Percentiles rank a stretch among this genome's conserved stretches.
These are phyloP conservation scores for Macroramphosus scolopax DNA, from an alignment of 2,797 vertebrate genomes.

Conservation along the genomic window DNA sequence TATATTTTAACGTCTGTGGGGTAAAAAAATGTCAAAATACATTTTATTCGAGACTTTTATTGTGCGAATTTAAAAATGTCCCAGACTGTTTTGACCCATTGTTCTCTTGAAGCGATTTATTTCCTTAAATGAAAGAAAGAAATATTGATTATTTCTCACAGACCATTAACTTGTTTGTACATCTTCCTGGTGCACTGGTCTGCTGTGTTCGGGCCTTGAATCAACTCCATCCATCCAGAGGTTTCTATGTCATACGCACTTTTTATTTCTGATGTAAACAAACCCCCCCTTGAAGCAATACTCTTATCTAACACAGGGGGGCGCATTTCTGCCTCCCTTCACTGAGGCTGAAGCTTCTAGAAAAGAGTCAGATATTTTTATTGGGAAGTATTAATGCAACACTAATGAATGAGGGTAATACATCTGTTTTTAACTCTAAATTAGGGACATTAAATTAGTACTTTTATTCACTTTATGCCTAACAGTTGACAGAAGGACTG, in stretches of 20 bases:
- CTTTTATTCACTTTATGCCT: conserved; percentile 8
- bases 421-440: not conserved
- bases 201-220: conserved; percentile 42
- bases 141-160: too few relatives aligned
- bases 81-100: too few relatives aligned
- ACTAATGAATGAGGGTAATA: conserved; percentile 1
- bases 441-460: not conserved
- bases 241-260: conserved; percentile 79
- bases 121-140: too few relatives aligned
- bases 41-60: too few relatives aligned
- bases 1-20: too few relatives aligned
- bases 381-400: conserved; percentile 12
- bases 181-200: too few relatives aligned
- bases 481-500: conserved; percentile 5
- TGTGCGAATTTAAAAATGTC: too few relatives aligned
- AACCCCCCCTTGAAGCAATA: conserved; percentile 48
- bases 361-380: conserved; percentile 9
- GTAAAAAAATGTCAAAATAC: too few relatives aligned
- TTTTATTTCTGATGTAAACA: conserved; percentile 83
- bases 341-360: not conserved
- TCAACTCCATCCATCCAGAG: conserved; percentile 59
- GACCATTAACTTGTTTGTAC: too few relatives aligned
- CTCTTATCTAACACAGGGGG: conserved; percentile 48
- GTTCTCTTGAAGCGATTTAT: too few relatives aligned
- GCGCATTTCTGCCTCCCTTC: conserved; percentile 36